Percentiles rank a stretch among this genome's conserved stretches.
These are phyloP conservation scores for Percopsis omiscomaycus DNA, from an alignment of 2,797 vertebrate species.

Conservation along the genomic window DNA sequence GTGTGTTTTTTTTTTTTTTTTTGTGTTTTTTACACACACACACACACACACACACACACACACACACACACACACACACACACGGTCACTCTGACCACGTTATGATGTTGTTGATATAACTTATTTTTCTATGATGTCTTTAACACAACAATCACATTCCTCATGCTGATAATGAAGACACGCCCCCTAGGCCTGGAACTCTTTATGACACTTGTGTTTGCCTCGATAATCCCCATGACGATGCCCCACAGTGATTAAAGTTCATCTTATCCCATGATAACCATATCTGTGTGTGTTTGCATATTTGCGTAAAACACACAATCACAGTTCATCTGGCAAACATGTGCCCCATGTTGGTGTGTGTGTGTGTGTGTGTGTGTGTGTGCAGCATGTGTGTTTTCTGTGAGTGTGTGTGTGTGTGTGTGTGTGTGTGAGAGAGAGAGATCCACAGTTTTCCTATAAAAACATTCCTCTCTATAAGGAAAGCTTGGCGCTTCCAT, in stretches of 20 bases:
- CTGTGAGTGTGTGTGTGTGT: slow-evolving; percentile 5
- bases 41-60: no score
- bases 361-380: background rate
- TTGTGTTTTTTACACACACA: no score
- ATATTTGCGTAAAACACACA: background rate
- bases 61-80: no score
- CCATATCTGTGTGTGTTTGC: background rate
- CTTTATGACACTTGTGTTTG: no score
- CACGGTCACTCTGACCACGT: no score
- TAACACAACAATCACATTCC: no score
- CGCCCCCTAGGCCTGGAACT: no score
- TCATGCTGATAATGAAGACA: no score
- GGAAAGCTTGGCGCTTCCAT: background rate
- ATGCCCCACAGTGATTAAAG: background rate
- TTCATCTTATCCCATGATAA: background rate
- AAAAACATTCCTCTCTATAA: background rate
- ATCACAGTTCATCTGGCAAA: slow-evolving; percentile 20
- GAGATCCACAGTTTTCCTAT: background rate
- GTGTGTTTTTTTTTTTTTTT: no score
- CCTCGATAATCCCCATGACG: no score
- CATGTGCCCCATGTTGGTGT: slow-evolving; percentile 3
- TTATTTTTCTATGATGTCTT: no score
- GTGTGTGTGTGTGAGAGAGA: background rate
- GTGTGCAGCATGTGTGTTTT: slow-evolving; percentile 1
- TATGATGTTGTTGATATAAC: no score